Base-by-base conservation (phyloP, 2,797 vertebrate species). In the Eurystomus glaucurus region DNA sequence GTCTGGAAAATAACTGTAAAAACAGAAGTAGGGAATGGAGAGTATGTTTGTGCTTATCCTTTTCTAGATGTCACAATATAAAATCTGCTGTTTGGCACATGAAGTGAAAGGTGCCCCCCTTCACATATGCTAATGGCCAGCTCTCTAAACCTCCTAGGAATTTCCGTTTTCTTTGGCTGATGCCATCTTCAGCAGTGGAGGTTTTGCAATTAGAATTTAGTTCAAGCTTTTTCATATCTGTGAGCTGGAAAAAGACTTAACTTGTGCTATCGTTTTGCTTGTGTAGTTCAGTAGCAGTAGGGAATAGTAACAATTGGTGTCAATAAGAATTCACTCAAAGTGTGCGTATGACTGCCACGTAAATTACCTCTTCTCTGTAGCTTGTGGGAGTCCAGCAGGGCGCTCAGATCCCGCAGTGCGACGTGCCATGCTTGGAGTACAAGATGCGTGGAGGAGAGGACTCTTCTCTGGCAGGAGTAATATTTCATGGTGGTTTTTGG, bases 371-470 rank as follows among this genome's bases (percentile, higher is more conserved):
- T 46, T 54, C 43, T 41, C 25, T 7, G 37, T 26, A 45, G 45
- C 14, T 16, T 0, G 0, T 55, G 74, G 10, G 45, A 78, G 33
- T 55, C 22, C 4, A 57, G 41, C 33, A 50, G 52, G 43, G 6
- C 11, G 3, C 12, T 25, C 0, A 0, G 22, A 55, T 33, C 54
- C 22, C 57, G 37, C 2, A 4, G 41, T 35, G 13, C 3, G 25
- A 74, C 35, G 25, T 37, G 25, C 60, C 3, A 1, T 11, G 13
- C 0, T 0, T 35, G 52, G 11, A 29, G 35, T 28, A 11, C 22
- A 17, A 23, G n/a, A 17, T 17, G 14, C 6, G 17, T 29, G 52
- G 35, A 50, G n/a, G 33, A 8, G 39, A 28, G 8, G 4, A 4
- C 12, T 43, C 16, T 25, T 25, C 66, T 54, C 6, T 29, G 52